Base-by-base conservation (phyloP, 2,797 vertebrate genomes). In the Poeciliopsis infans region DNA sequence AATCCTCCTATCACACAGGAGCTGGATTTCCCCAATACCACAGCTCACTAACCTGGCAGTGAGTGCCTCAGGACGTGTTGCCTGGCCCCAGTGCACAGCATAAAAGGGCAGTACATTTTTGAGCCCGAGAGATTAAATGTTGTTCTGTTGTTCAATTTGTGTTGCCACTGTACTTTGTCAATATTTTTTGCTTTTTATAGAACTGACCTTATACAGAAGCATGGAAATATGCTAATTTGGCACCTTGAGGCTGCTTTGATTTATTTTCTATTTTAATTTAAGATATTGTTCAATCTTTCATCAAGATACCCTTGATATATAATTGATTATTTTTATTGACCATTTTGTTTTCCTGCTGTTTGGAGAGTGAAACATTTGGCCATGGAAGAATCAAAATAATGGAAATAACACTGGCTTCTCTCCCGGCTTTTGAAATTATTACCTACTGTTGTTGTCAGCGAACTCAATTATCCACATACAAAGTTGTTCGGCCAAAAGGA, bases 21-120 rank as follows among this genome's bases (percentile, higher is more conserved):
- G 80, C 86, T 89, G 86, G 83, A 83, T 88, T 85, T 85, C 69
- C 82, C 90, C 89, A 85, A 75, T 83, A 89, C 88, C 90, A 93
- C 91, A 92, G 90, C 90, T 92, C 87, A 47, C 92, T 92, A 89
- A 88, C 84, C 86, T 87, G 87, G 85, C 91, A 89, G 77, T 74
- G 74, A 80, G 78, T 31, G 86, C 88, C 88, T 89, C 81, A 59
- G 86, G 90, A 88, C 88, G 92, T 91, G 86, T 89, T 86, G 87
- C 89, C 90, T 84, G 83, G 80, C 77, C 74, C 74, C 75, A 69
- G 70, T 75, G 61, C 74, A 75, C 83, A 33, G 74, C 64, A 76
- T 83, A 79, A 85, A 86, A 88, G 72, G 46, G 64, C 31, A 45
- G 59, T 72, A 82, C 78, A 80, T 71, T 88, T 85, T 84, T 43